Conservation (phyloP, 2,888 invertebrate genomes). For the Yponomeuta sedellus region DNA sequence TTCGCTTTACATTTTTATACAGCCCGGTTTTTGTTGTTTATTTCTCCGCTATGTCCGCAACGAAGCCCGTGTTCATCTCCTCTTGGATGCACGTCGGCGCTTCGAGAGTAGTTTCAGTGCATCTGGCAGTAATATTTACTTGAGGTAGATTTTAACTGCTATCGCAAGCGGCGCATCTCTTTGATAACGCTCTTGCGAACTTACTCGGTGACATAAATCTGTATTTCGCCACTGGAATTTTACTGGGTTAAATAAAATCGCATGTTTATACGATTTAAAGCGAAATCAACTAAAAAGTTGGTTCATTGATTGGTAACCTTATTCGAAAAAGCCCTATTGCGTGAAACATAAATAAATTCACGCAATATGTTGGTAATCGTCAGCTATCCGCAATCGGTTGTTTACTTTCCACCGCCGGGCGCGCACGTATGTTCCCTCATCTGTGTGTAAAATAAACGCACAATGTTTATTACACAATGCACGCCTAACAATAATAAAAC, state of each 20-base stretch:
- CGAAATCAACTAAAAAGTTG: not conserved
- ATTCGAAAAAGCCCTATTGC: not conserved
- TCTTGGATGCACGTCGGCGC: conserved; percentile 23
- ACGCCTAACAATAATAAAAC: conserved; percentile 19
- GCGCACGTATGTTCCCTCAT: conserved; percentile 12
- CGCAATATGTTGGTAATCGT: conserved; percentile 9
- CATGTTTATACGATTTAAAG: not conserved
- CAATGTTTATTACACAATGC: conserved; percentile 19
- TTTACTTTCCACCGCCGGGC: conserved; percentile 18
- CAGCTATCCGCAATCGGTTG: conserved; percentile 17
- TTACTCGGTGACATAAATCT: conserved; percentile 5
- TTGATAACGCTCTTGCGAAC: conserved; percentile 25
- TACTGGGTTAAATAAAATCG: not conserved
- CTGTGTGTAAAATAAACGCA: conserved; percentile 15
- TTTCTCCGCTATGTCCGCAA: conserved; percentile 30
- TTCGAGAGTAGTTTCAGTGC: conserved; percentile 26
- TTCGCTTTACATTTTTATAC: conserved; percentile 45
- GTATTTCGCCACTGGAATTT: not conserved
- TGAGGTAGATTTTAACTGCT: conserved; percentile 25
- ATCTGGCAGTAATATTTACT: conserved; percentile 40
- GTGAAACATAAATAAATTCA: conserved; percentile 9
- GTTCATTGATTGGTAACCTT: not conserved
- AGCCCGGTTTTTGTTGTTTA: conserved; percentile 48
- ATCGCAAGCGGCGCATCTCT: conserved; percentile 26
- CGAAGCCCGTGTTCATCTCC: conserved; percentile 30